Conservation (phyloP, 2,888 invertebrate genomes). For the Taphrorychus bicolor region DNA sequence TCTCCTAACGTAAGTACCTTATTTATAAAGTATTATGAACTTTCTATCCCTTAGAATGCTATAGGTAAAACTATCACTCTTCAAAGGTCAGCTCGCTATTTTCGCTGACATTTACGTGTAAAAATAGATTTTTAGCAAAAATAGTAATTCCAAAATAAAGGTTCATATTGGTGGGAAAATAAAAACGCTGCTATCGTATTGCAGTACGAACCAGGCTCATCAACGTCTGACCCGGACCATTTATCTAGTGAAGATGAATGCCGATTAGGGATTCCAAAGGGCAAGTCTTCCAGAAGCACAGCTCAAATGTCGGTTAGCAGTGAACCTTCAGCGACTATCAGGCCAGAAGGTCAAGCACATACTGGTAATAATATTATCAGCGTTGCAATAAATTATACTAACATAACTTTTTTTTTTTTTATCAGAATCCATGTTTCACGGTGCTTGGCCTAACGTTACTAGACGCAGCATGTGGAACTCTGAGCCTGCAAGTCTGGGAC, state of each 20-base stretch:
- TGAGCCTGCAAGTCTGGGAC: constrained; percentile 52
- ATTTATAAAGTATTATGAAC: too few relatives aligned
- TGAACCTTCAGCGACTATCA: constrained; percentile 49
- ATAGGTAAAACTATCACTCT: too few relatives aligned
- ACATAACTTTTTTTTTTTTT: too few relatives aligned
- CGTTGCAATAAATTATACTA: too few relatives aligned
- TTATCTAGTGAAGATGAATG: constrained; percentile 54
- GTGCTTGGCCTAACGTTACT: constrained; percentile 70
- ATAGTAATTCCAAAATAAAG: neutral
- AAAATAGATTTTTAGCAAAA: constrained; percentile 12
- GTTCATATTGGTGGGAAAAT: neutral
- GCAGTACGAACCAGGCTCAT: constrained; percentile 44
- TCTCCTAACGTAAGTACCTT: constrained; percentile 45
- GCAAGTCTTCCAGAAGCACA: constrained; percentile 42
- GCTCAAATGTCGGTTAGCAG: constrained; percentile 58
- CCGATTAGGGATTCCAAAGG: constrained; percentile 43
- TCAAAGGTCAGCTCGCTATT: constrained; percentile 5
- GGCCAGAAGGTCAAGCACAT: constrained; percentile 23
- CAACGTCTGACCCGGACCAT: constrained; percentile 42
- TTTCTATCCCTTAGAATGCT: too few relatives aligned
- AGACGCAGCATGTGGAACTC: constrained; percentile 57
- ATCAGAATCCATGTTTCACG: constrained; percentile 63
- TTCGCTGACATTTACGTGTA: constrained; percentile 13
- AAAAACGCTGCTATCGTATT: constrained; percentile 13
- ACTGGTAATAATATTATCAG: too few relatives aligned